Base-by-base conservation (phyloP, 2,888 invertebrate species). In the Thera obeliscata region DNA sequence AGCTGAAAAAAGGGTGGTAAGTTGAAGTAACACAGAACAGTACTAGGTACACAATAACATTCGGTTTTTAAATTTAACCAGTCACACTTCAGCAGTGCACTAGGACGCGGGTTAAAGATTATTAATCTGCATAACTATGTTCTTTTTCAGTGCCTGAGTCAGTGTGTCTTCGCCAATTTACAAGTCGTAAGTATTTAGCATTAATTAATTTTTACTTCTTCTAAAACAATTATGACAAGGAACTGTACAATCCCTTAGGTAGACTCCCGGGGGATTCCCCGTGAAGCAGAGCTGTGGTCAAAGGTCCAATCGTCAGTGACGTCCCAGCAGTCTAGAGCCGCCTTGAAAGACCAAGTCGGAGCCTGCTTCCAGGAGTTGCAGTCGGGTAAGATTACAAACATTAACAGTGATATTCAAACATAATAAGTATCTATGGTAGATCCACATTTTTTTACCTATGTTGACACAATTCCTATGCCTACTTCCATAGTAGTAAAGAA, bases 131-230 rank as follows among this genome's bases (percentile, higher is more conserved):
- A 11, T 60, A n/a, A n/a, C n/a, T n/a, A 55, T 64, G 49, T 60
- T 73, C 71, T 65, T 77, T 90, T 91, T 59, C 88, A 94, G 94
- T 94, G 94, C 69, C 87, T 94, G 59, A 93, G 93, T 74, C 94
- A 94, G 75, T 94, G 94, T 79, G 90, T 94, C 52, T 94, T 94
- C 78, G 90, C 92, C 35, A 93, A 94, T 82, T 86, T 94, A 65
- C 90, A 93, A 87, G 87, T 93, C 81, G 94, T 94, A 82, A 90
- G 92, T 84, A 46, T 35, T 4, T 35, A 33, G 11, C 8, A 22
- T 38, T 41, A 4, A 35, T 43, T 43, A 43, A 8, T 38, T 43
- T 54, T 12, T 41, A 12, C 43, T 35, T 62, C 43, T 35, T 62
- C 54, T 54, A 48, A 35, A 57, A 35, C 35, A n/a, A 22, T 57